Base-by-base conservation (phyloP, 2,113 vertebrate genomes). In the Cololabis saira region DNA sequence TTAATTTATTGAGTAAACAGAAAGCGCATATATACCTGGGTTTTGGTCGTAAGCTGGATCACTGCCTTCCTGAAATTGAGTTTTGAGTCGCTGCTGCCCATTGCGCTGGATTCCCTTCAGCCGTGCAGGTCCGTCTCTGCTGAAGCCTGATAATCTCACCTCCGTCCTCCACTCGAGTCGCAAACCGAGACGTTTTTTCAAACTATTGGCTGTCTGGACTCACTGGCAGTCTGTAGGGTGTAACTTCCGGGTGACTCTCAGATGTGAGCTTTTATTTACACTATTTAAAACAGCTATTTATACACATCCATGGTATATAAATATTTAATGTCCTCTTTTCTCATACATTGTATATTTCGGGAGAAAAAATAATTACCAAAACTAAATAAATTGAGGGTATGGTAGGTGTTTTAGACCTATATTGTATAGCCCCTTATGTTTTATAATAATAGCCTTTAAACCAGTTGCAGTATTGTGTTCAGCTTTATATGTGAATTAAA, bases 61-160 rank as follows among this genome's bases (percentile, higher is more conserved):
- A 99, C 97, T 37, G 97, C 97, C 88, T 99, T 99, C 89, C 97
- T 95, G 90, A 99, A 99, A 92, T 98, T 97, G 40, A 99, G 92
- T 90, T 98, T 99, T 24, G 97, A 98, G 89, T 99, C 97, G 54
- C 94, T 94, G 87, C 93, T 95, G 65, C 97, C 97, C 97, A 99
- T 99, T 67, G 85, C 87, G 74, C 56, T 65, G 71, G 70, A 82
- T 83, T 73, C 50, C 65, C 60, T 76, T 83, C 61, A 24, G 62
- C 64, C 47, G 50, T 19, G 56, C 22, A 67, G 76, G 67, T 73
- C 60, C 51, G 84, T 70, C 50, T 77, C 78, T 48, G 63, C 74
- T 59, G 73, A 80, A 84, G 85, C 86, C 72, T 41, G 79, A 43
- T 91, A 90, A 92, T 91, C 90, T 90, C 81, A 63, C 74, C 84